Evolutionary conservation across 2,113 vertebrate genomes (phyloP).

Genomic region (Upupa epops): DNA sequence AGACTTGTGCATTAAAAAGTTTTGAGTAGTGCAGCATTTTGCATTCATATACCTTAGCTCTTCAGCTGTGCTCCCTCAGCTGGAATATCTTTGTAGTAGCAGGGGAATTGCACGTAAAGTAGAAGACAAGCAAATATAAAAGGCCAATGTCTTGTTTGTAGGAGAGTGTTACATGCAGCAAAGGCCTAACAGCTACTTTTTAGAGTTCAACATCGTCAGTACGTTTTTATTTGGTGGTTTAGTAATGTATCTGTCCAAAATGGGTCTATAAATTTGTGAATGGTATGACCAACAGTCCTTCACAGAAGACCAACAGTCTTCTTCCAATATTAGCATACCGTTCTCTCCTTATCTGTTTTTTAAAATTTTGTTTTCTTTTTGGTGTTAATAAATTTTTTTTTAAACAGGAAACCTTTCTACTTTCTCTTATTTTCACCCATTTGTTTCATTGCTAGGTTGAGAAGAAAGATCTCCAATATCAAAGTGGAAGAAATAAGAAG

Average conservation of each 20-base stretch:
- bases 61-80: neutral
- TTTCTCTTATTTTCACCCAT: neutral
- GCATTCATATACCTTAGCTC: neutral
- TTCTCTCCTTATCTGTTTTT: neutral
- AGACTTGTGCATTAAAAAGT: neutral
- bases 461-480: neutral
- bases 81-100: neutral
- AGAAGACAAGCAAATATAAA: neutral
- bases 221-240: neutral
- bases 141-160: neutral
- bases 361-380: neutral
- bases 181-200: neutral
- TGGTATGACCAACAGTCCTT: neutral
- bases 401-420: neutral
- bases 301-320: too few species aligned
- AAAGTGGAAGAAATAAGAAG: neutral
- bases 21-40: neutral
- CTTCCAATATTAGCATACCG: neutral
- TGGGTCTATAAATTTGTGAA: neutral
- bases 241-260: neutral
- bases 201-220: neutral
- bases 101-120: neutral
- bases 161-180: neutral
- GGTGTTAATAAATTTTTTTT: neutral
- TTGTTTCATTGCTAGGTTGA: neutral